Evolutionary conservation across 2,797 vertebrate species (phyloP).

Genomic region (Eremophila alpestris): DNA sequence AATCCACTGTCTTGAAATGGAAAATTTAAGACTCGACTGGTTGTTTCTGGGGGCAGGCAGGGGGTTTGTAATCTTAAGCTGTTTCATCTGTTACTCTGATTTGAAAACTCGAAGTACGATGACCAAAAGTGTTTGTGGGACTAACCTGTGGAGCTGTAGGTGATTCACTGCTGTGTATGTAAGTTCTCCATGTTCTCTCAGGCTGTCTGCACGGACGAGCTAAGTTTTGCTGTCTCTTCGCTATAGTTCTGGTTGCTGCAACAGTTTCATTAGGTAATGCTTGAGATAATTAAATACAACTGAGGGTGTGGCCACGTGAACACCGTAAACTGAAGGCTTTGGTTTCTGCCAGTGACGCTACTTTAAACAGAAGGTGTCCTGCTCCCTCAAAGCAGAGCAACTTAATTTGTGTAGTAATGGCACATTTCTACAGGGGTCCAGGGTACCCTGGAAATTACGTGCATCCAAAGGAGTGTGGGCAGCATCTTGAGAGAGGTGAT

Average conservation of each 20-base stretch:
- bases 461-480: not conserved
- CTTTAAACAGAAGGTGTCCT: not conserved
- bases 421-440: not conserved
- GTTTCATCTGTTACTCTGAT: not conserved
- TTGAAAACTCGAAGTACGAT: rapidly evolving
- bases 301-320: not conserved
- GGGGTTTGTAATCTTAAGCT: not conserved
- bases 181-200: not conserved
- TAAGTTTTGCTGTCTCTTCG: not conserved
- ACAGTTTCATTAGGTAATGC: slow-evolving; percentile 25
- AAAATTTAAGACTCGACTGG: not conserved
- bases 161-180: rapidly evolving
- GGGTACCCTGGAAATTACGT: rapidly evolving
- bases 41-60: rapidly evolving
- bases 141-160: rapidly evolving
- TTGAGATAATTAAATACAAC: not conserved
- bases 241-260: not conserved
- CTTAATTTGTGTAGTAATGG: not conserved
- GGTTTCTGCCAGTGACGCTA: not conserved
- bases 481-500: not conserved
- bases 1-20: not conserved
- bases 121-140: not conserved
- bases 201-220: not conserved
- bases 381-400: not conserved
- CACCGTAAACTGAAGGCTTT: not conserved